Percentiles rank a stretch among this genome's conserved stretches.
Evolutionary conservation across 2,797 vertebrate species (phyloP).

Genomic region (Micrastur ruficollis): DNA sequence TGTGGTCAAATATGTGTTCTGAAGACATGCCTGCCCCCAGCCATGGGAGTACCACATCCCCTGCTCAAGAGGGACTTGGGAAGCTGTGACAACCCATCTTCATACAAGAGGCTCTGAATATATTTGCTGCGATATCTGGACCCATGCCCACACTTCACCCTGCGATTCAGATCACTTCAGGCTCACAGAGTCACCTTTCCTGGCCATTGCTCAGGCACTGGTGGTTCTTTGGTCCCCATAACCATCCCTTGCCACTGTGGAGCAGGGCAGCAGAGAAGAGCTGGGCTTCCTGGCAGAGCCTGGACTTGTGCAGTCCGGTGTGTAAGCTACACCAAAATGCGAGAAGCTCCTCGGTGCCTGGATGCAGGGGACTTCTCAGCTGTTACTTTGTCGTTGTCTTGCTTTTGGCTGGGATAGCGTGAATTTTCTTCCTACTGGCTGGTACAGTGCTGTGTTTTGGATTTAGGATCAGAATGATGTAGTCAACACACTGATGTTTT

Average conservation of each 20-base stretch:
- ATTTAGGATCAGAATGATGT: too few relatives aligned
- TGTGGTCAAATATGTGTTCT: neutral
- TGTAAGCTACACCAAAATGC: neutral
- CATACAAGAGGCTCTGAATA: neutral
- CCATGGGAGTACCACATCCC: rapidly evolving
- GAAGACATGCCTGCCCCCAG: neutral
- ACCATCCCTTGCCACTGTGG: neutral
- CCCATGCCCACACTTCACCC: neutral
- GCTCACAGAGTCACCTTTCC: neutral
- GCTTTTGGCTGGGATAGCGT: too few relatives aligned
- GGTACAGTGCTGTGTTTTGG: too few relatives aligned
- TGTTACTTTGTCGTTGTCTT: neutral
- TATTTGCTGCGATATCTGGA: neutral
- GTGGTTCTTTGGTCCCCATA: neutral
- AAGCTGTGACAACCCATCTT: neutral
- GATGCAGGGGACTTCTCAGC: neutral
- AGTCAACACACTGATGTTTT: too few relatives aligned
- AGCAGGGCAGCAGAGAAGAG: neutral
- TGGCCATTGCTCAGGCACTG: neutral
- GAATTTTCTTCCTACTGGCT: too few relatives aligned
- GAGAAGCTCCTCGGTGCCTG: neutral
- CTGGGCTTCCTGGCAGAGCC: neutral
- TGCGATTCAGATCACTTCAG: neutral
- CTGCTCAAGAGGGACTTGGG: neutral
- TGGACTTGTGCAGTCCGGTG: too few relatives aligned